These are phyloP conservation scores for Oscheius sp. DNA, from an alignment of 2,888 invertebrate genomes.

Conservation along the genomic window DNA sequence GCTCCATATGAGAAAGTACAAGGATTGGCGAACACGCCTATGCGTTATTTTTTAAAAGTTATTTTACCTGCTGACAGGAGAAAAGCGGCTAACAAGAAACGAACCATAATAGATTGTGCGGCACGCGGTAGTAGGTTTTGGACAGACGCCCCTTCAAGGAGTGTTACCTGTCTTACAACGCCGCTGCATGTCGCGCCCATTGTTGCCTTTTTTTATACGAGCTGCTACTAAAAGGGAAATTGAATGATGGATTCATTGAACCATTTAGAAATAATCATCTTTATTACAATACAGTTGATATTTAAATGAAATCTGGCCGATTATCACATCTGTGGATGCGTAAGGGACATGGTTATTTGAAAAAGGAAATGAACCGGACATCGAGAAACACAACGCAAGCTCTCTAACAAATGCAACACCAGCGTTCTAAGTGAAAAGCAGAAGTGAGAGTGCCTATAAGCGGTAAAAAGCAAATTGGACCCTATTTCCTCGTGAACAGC, in stretches of 20 bases:
- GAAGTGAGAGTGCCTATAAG: constrained; percentile 26
- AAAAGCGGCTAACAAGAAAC: background rate
- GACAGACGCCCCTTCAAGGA: constrained; percentile 17
- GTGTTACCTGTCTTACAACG: constrained; percentile 26
- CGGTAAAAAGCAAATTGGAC: constrained; percentile 19
- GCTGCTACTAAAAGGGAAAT: constrained; percentile 12
- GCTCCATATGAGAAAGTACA: constrained; percentile 46
- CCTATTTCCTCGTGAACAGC: constrained; percentile 20
- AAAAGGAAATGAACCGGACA: constrained; percentile 18
- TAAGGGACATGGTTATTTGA: background rate
- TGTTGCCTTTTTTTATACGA: constrained; percentile 21
- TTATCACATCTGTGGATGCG: constrained; percentile 3
- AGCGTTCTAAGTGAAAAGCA: constrained; percentile 26
- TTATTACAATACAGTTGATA: constrained; percentile 11
- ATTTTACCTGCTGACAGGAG: background rate
- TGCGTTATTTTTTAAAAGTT: background rate
- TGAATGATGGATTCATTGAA: background rate
- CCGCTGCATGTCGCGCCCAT: constrained; percentile 11
- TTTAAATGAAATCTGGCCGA: constrained; percentile 9
- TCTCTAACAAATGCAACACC: constrained; percentile 13
- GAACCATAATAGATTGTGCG: constrained; percentile 17
- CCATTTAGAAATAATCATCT: background rate
- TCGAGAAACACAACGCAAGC: constrained; percentile 21
- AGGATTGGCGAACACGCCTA: constrained; percentile 28
- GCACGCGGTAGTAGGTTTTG: background rate